A percentile compares a stretch with the other conserved stretches of the same genome.
Conservation (phyloP, 1,140 invertebrate species). For the Lasioglossum albipes region DNA sequence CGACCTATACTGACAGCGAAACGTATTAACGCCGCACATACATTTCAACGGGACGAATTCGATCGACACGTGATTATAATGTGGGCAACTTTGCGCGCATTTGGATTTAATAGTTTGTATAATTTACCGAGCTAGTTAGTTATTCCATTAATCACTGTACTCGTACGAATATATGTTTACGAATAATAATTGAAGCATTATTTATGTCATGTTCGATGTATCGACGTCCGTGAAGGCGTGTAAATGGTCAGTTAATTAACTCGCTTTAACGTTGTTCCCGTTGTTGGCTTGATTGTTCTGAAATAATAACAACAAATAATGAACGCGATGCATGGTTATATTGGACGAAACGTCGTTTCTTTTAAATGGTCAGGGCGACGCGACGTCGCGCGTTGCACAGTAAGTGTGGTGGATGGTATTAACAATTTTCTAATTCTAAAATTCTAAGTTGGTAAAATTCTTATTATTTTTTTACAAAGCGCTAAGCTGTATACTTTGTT, state of each 20-base stretch:
- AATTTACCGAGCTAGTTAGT: slow-evolving; percentile 61
- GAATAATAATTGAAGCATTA: slow-evolving; percentile 62
- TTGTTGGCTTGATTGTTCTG: slow-evolving; percentile 14
- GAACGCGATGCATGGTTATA: too few relatives aligned
- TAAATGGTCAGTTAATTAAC: slow-evolving; percentile 62
- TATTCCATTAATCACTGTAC: slow-evolving; percentile 62
- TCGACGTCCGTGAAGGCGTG: slow-evolving; percentile 44
- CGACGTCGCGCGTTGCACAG: too few relatives aligned
- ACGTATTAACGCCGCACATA: slow-evolving; percentile 42
- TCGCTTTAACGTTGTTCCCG: slow-evolving; percentile 35
- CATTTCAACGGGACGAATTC: slow-evolving; percentile 47
- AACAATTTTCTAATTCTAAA: too few relatives aligned
- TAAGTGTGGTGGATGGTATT: too few relatives aligned
- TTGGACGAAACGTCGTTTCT: too few relatives aligned
- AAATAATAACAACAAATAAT: neutral
- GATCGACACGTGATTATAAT: slow-evolving; percentile 59
- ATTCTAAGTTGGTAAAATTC: too few relatives aligned
- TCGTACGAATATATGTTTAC: slow-evolving; percentile 51
- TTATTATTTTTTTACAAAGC: too few relatives aligned
- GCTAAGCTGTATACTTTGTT: too few relatives aligned
- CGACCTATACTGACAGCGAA: slow-evolving; percentile 32
- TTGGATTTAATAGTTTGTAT: slow-evolving; percentile 67
- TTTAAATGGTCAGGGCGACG: too few relatives aligned
- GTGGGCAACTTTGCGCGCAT: slow-evolving; percentile 60
- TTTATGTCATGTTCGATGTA: slow-evolving; percentile 61